These are phyloP conservation scores for Spinus olivaceus DNA, from an alignment of 2,797 vertebrate genomes.

Conservation along the genomic window DNA sequence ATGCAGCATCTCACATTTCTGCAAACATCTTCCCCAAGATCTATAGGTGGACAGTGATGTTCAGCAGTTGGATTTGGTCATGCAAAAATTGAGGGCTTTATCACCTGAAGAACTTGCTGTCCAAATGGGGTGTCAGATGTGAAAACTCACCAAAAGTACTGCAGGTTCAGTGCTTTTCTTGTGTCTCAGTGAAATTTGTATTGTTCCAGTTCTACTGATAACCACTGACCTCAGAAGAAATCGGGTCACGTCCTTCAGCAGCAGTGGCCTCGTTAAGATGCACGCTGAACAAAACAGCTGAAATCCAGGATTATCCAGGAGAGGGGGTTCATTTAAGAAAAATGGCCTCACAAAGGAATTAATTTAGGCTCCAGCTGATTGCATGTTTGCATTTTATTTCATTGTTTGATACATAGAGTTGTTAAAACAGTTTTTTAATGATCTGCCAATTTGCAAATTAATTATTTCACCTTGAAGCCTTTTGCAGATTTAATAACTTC, in stretches of 20 bases:
- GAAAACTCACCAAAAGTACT: not conserved
- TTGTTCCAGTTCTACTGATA: not conserved
- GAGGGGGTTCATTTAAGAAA: not conserved
- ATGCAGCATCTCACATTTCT: not conserved
- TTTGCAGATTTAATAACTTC: not conserved
- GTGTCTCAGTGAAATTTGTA: not conserved
- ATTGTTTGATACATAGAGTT: not conserved
- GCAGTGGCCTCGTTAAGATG: not conserved
- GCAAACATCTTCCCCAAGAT: not conserved
- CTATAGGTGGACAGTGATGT: fast-evolving
- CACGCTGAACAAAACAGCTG: not conserved
- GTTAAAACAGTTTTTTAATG: not conserved
- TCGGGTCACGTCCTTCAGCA: not conserved
- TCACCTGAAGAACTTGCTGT: not conserved
- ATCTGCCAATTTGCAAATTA: not conserved
- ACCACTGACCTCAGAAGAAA: not conserved
- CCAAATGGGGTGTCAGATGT: not conserved
- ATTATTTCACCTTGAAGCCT: not conserved
- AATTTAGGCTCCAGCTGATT: not conserved
- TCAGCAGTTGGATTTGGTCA: not conserved
- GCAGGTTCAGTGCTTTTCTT: not conserved
- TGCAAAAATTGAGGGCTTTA: not conserved
- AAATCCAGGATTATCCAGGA: not conserved
- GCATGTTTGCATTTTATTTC: not conserved
- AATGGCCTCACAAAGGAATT: not conserved